Conservation (phyloP, 2,797 vertebrate species). For the Darevskia nairensis region DNA sequence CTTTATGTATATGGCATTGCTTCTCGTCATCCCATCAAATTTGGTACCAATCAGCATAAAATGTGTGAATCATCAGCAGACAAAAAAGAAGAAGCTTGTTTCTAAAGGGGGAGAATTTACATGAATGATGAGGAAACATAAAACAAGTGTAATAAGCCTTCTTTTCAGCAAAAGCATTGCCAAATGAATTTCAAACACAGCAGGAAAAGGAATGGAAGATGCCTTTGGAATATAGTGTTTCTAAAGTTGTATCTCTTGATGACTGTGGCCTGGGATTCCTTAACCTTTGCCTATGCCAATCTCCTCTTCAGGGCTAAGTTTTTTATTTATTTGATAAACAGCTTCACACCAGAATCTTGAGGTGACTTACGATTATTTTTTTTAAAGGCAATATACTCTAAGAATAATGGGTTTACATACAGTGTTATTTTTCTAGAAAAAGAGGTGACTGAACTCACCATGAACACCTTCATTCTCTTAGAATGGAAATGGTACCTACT, state of each 20-base stretch:
- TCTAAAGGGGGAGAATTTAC: background rate
- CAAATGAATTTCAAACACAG: background rate
- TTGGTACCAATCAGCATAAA: slow-evolving; percentile 1
- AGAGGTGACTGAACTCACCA: too few relatives aligned
- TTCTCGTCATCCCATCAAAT: background rate
- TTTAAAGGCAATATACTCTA: too few relatives aligned
- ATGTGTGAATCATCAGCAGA: background rate
- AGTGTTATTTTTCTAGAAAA: too few relatives aligned
- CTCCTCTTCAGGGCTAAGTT: background rate
- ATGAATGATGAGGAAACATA: background rate
- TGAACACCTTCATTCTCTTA: too few relatives aligned
- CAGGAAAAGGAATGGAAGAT: background rate
- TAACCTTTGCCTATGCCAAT: too few relatives aligned
- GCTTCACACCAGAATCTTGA: too few relatives aligned
- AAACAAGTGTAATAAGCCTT: background rate
- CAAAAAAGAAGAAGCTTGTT: background rate
- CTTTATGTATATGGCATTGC: rapidly evolving
- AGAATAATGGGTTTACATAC: too few relatives aligned
- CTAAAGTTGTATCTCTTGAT: background rate
- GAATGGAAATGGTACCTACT: too few relatives aligned
- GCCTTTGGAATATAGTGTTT: background rate
- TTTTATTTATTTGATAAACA: too few relatives aligned
- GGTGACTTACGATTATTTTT: too few relatives aligned
- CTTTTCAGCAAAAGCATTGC: background rate
- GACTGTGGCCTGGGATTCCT: background rate